Evolutionary conservation across 1,140 invertebrate genomes (phyloP), one percentile per base, ranked within the genome.

Genomic region (Diplogasteroides magnus): DNA sequence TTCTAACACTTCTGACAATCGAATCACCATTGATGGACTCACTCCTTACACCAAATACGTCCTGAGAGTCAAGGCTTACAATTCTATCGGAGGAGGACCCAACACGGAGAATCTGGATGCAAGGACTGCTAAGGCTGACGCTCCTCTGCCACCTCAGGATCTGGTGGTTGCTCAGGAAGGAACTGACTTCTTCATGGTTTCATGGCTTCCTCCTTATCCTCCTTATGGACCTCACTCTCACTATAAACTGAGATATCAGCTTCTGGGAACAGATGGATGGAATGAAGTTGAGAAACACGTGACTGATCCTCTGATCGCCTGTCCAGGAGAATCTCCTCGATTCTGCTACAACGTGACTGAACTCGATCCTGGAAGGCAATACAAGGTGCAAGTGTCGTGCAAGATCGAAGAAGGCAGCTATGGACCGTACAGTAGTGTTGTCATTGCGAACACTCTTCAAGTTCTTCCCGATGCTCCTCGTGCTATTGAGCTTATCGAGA

Each of bases 341-440:
- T 76, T 83, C 64, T 82, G 80, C 55, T 82, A 77, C 73, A 83
- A 83, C 69, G 77, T 82, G 28, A 83, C 81, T 55, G 80, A 76
- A 31, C 72, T 82, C 15, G 79, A 83, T 29, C 72, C 72, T 28
- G 80, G 80, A 31, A 76, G 77, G 32, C 80, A 82, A 63, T 82
- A 78, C 67, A 76, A 78, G 26, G 78, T 83, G 14, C 77, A 82
- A 65, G 80, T 82, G 15, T 79, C 80, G 2, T 77, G 79, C 1
- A 71, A 72, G 27, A 82, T 82, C 31, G 82, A 83, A 69, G 80
- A 80, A 31, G 80, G 80, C 29, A 71, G n/a, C 13, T 83, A 82
- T 61, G 81, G 80, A 11, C 81, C 81, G 25, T 82, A 78, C 72
- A 74, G 67, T 37, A 72, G 71, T 2, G 68, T 71, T 14, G 72